Evolutionary conservation across 2,888 invertebrate genomes (phyloP).

Genomic region (Chalcis sispes): DNA sequence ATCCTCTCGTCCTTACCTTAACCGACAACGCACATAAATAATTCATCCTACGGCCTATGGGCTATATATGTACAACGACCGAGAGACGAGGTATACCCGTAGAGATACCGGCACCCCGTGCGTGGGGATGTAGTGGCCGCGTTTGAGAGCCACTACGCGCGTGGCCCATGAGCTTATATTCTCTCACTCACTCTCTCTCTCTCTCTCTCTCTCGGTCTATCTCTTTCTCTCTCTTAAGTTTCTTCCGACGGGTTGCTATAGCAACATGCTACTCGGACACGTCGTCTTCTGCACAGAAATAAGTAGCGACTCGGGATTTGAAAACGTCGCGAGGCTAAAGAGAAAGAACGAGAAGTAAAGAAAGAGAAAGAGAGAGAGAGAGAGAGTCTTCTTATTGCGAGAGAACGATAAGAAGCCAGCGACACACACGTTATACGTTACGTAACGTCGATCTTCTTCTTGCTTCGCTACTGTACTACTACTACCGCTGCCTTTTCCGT

Average conservation of each 20-base stretch:
- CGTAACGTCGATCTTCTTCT: conserved; percentile 47
- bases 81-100: not conserved
- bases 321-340: conserved; percentile 46
- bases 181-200: not conserved
- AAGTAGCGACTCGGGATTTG: conserved; percentile 56
- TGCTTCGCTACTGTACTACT: not conserved
- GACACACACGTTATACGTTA: conserved; percentile 45
- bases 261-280: conserved; percentile 67
- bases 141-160: conserved; percentile 35
- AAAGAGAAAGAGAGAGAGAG: conserved; percentile 16
- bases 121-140: not conserved
- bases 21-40: conserved; percentile 41
- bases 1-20: too few relatives aligned
- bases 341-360: not conserved
- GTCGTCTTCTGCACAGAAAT: conserved; percentile 59
- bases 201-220: not conserved
- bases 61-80: too few relatives aligned
- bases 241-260: conserved; percentile 64
- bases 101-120: not conserved
- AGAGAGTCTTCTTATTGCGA: conserved; percentile 41
- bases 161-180: not conserved
- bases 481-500: not conserved
- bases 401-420: conserved; percentile 49
- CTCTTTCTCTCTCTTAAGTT: not conserved
- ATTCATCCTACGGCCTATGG: conserved; percentile 25